Base-by-base conservation (phyloP, 2,797 vertebrate species). In the Pteropus rufus region DNA sequence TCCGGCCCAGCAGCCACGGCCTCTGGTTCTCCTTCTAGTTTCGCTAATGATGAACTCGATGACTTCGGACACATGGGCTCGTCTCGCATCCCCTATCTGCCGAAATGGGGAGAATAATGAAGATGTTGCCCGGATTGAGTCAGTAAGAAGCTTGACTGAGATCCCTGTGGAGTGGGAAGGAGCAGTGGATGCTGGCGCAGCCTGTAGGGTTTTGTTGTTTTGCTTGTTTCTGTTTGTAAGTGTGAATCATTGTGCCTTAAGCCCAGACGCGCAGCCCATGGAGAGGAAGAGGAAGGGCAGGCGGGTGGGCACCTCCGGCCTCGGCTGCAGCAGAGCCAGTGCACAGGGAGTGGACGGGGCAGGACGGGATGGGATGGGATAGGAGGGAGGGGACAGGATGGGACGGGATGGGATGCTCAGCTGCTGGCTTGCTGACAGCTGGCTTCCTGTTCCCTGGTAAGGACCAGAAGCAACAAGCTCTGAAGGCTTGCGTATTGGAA, bases 111-210 rank as follows among this genome's bases (percentile, higher is more conserved):
- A 94, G 73, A 95, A 87, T 89, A 94, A 95, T 89, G 87, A 97
- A 80, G 94, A 95, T 24, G 64, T 95, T 90, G 44, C 67, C 65
- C 39, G 64, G 31, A 62, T n/a, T 16, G 39, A 95, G 46, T 95
- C 70, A 90, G 60, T 82, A 89, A 97, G 87, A 94, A 93, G 75
- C 36, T 87, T 93, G 81, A 95, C 62, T 82, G 83, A 94, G 31
- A 93, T 88, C 69, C 69, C 79, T 49, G 52, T 85, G 91, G 85
- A 79, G 2, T 2, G 49, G 36, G 77, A 77, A 84, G 75, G 62
- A 65, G 64, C 29, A 46, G 76, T 36, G 81, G 85, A 89, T 79
- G 21, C 34, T 77, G 72, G 62, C 52, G 58, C 84, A 85, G 54
- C 54, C 52, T 82, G 62, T 1, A n/a, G 81, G 76, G 10, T 86